Evolutionary conservation across 2,113 vertebrate species (phyloP).

Genomic region (Cynoglossus semilaevis): DNA sequence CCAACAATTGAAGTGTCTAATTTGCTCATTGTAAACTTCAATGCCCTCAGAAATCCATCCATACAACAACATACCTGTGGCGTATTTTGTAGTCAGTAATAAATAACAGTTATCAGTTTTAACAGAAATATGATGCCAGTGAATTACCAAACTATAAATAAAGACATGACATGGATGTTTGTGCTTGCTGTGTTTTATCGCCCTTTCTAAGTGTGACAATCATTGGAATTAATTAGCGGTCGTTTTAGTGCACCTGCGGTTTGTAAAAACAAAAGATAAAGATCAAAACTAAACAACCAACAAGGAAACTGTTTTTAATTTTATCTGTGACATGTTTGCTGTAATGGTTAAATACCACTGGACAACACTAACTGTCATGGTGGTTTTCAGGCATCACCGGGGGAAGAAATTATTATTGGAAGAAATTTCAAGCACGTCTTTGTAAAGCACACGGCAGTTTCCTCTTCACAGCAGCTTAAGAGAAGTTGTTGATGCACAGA

Average conservation of each 20-base stretch:
- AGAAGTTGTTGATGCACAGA: slow-evolving; percentile 34
- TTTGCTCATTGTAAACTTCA: no score
- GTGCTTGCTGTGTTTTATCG: background rate
- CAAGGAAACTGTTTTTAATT: background rate
- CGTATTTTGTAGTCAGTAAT: background rate
- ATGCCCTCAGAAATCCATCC: no score
- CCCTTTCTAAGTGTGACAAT: no score
- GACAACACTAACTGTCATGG: no score
- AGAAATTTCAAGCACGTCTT: slow-evolving; percentile 35
- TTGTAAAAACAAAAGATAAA: background rate
- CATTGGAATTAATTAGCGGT: no score
- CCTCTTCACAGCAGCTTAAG: slow-evolving; percentile 49
- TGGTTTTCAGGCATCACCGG: no score
- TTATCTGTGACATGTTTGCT: no score
- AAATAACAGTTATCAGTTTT: background rate
- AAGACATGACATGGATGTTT: background rate
- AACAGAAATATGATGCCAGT: background rate
- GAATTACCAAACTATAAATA: slow-evolving; percentile 1
- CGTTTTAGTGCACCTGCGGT: no score
- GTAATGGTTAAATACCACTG: no score
- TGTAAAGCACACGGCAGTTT: slow-evolving; percentile 34
- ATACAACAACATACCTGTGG: no score
- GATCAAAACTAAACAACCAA: background rate
- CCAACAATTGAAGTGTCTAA: no score
- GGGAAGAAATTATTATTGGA: slow-evolving; percentile 11